Base-by-base conservation (phyloP, 2,888 invertebrate genomes). In the Sepioteuthis lessoniana region DNA sequence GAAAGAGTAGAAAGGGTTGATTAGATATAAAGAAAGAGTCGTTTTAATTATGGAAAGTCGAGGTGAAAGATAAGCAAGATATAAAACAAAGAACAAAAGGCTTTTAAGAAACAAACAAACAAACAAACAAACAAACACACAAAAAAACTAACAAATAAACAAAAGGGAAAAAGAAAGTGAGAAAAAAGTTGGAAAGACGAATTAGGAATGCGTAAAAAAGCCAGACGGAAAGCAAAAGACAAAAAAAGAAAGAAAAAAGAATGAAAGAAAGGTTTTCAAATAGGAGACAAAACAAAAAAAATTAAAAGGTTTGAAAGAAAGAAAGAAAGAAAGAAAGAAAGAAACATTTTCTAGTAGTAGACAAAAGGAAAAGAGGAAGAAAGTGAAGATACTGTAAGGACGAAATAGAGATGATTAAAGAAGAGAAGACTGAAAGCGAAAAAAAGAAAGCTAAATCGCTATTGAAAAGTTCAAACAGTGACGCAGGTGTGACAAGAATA, bases 281-380 rank as follows among this genome's bases (percentile, higher is more conserved):
- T 8, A 8, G 28, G 8, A 31, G 21, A 60, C 4, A 31, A 76
- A n/a, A 76, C 5, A 8, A 76, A n/a, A 31, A 8, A 10, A n/a
- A 1, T 1, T 0, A 7, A n/a, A n/a, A 31, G 0, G 2, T 4
- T 28, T 0, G 13, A 19, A 35, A 1, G n/a, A n/a, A 35, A 35
- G n/a, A 16, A 76, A n/a, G n/a, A 16, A 76, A n/a, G 16, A 35
- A 76, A 76, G n/a, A 35, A 76, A 13, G 19, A 76, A 76, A 35
- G 76, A 21, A 76, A 35, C 7, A 55, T 13, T 3, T 13, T 46
- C 46, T 8, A 46, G 46, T 46, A 46, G 10, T 5, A 46, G 46
- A 46, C 7, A 46, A 46, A 46, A 46, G 10, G 46, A n/a, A n/a
- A n/a, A n/a, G n/a, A n/a, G n/a, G n/a, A n/a, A n/a, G n/a, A n/a